Evolutionary conservation across 2,113 vertebrate species (phyloP).

Genomic region (Planiliza haematocheilus): DNA sequence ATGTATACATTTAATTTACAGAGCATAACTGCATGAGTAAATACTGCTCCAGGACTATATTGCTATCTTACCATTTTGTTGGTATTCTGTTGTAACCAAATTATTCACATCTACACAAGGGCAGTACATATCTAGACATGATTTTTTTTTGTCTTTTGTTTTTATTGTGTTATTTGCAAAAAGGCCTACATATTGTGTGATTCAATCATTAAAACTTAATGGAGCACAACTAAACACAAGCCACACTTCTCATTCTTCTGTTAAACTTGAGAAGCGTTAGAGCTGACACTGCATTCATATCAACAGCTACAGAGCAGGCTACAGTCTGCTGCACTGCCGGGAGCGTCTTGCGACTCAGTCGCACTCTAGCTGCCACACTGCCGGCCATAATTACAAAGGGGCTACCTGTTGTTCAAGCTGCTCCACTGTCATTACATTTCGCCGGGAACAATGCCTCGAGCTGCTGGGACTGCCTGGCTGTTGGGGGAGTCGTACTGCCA

Average conservation of each 20-base stretch:
- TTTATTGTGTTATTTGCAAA: too few relatives aligned
- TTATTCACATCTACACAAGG: too few relatives aligned
- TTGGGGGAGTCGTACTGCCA: background rate
- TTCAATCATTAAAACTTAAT: too few relatives aligned
- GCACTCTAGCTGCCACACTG: background rate
- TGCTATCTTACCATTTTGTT: too few relatives aligned
- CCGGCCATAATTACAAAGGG: constrained; percentile 24
- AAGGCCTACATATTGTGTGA: too few relatives aligned
- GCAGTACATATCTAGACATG: too few relatives aligned
- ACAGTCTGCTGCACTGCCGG: background rate
- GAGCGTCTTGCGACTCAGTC: background rate
- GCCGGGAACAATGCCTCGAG: background rate
- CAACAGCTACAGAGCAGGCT: background rate
- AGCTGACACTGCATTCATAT: background rate
- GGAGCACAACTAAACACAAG: too few relatives aligned
- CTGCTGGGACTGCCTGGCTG: constrained; percentile 8
- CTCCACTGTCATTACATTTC: constrained; percentile 15
- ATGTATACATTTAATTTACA: too few relatives aligned
- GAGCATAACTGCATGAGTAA: too few relatives aligned
- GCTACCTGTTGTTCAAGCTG: constrained; percentile 35
- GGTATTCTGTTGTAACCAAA: too few relatives aligned
- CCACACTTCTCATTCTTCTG: background rate
- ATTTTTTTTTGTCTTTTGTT: too few relatives aligned
- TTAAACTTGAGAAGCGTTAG: background rate
- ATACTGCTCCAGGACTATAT: too few relatives aligned